A percentile compares a stretch with the other conserved stretches of the same genome.
Evolutionary conservation across 1,140 invertebrate species (phyloP).

Genomic region (Drosophila miranda): DNA sequence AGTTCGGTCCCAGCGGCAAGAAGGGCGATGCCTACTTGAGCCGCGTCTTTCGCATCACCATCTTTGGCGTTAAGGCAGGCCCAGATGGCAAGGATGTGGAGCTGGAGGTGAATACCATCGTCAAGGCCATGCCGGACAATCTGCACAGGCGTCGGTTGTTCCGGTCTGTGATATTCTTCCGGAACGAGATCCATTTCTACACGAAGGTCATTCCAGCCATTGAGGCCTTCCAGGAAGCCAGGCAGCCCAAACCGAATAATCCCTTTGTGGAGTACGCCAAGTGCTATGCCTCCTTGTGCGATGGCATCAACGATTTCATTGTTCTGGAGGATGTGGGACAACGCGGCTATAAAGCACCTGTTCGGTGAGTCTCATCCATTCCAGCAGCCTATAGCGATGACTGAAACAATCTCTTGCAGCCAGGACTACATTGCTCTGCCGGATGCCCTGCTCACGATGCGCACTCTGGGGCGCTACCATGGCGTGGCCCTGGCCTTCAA

Average conservation of each 20-base stretch:
- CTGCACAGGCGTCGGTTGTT: constrained; percentile 85
- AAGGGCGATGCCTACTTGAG: constrained; percentile 88
- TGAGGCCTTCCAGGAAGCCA: constrained; percentile 83
- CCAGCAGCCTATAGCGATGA: too few species aligned
- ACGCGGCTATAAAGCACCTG: constrained; percentile 83
- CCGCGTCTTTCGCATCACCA: constrained; percentile 84
- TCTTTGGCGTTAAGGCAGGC: constrained; percentile 82
- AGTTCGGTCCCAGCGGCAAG: constrained; percentile 83
- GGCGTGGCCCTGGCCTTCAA: constrained; percentile 87
- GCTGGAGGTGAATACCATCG: constrained; percentile 82
- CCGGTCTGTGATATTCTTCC: constrained; percentile 87
- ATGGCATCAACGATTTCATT: constrained; percentile 87
- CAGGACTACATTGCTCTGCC: constrained; percentile 69
- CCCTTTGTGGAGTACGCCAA: constrained; percentile 84
- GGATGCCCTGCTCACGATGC: constrained; percentile 83
- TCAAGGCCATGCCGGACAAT: constrained; percentile 86
- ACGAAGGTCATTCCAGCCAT: constrained; percentile 84
- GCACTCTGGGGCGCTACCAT: constrained; percentile 87
- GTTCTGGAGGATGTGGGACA: constrained; percentile 86
- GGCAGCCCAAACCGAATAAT: constrained; percentile 82
- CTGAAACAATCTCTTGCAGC: constrained; percentile 11
- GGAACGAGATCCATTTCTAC: constrained; percentile 87
- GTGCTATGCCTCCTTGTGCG: constrained; percentile 83
- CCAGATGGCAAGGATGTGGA: constrained; percentile 47
- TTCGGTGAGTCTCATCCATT: constrained; percentile 47